phyloP scores from a whole-genome alignment of 2,888 invertebrate genomes.

The Andrena hattorfiana region DNA sequence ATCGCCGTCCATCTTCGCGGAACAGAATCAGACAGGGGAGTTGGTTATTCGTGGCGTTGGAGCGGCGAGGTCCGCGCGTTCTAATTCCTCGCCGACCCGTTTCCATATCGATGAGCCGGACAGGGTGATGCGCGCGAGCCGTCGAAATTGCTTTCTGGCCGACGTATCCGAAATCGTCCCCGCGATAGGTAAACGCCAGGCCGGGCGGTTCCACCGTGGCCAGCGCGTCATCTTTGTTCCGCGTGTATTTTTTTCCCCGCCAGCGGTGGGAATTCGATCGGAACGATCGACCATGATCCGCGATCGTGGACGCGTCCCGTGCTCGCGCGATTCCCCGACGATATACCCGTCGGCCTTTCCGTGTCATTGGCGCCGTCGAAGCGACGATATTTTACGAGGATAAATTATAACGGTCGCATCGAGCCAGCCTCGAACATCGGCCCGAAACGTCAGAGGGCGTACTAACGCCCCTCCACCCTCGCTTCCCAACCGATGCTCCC shows the following conservation, averaged over 20 bases:
- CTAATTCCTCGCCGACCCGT: conserved; percentile 83
- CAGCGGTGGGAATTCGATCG: conserved; percentile 45
- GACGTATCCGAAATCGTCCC: conserved; percentile 69
- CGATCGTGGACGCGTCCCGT: conserved; percentile 15
- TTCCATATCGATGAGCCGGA: conserved; percentile 83
- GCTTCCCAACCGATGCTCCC: neutral
- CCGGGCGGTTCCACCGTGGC: conserved; percentile 21
- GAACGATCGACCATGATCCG: conserved; percentile 30
- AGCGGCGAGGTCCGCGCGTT: conserved; percentile 80
- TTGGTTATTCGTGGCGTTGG: conserved; percentile 82
- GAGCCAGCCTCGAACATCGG: conserved; percentile 59
- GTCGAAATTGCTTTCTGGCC: conserved; percentile 76
- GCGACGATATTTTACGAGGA: conserved; percentile 78
- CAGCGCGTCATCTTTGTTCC: conserved; percentile 53
- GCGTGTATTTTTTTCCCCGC: conserved; percentile 1
- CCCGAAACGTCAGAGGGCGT: too few species aligned
- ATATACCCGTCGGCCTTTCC: conserved; percentile 66
- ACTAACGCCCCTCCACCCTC: neutral
- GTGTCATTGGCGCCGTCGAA: conserved; percentile 68
- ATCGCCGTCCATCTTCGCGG: conserved; percentile 70
- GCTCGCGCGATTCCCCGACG: conserved; percentile 63
- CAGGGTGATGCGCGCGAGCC: conserved; percentile 59
- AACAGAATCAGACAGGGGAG: conserved; percentile 77
- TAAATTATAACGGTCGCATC: conserved; percentile 79
- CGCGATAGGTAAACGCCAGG: conserved; percentile 42